Evolutionary conservation across 2,888 invertebrate genomes (phyloP).

Genomic region (Diaprepes abbreviatus): DNA sequence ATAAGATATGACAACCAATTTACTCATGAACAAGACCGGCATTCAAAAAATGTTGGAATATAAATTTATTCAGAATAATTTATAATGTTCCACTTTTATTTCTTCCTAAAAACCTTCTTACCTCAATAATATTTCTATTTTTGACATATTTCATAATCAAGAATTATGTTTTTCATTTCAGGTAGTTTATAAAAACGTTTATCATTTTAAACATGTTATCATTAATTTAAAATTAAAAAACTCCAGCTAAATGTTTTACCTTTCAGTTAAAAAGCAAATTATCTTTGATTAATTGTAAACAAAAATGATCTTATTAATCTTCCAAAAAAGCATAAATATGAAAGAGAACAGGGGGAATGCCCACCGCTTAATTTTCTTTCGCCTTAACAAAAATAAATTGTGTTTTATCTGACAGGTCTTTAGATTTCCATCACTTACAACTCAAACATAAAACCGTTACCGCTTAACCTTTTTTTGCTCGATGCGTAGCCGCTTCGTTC

Average conservation of each 20-base stretch:
- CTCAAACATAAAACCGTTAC: constrained; percentile 39
- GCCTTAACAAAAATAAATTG: constrained; percentile 30
- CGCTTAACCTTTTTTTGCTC: constrained; percentile 40
- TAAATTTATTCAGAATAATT: too few species aligned
- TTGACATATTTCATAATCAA: too few species aligned
- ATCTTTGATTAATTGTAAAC: constrained; percentile 5
- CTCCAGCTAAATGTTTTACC: neutral
- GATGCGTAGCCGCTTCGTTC: constrained; percentile 29
- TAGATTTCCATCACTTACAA: constrained; percentile 39
- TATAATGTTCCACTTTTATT: too few species aligned
- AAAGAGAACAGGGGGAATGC: constrained; percentile 9
- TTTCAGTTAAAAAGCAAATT: constrained; percentile 1
- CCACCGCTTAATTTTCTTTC: constrained; percentile 16
- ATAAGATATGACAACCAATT: too few species aligned
- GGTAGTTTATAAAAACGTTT: too few species aligned
- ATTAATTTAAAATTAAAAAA: neutral
- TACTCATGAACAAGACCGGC: too few species aligned
- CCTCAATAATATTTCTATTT: too few species aligned
- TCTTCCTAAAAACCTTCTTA: too few species aligned
- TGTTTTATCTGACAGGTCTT: constrained; percentile 44
- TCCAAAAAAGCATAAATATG: constrained; percentile 15
- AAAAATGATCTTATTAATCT: constrained; percentile 10
- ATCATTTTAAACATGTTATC: neutral
- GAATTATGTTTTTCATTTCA: too few species aligned
- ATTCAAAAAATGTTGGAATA: too few species aligned